Conservation (phyloP, 2,113 vertebrate species). For the Pseudorectes ferrugineus region DNA sequence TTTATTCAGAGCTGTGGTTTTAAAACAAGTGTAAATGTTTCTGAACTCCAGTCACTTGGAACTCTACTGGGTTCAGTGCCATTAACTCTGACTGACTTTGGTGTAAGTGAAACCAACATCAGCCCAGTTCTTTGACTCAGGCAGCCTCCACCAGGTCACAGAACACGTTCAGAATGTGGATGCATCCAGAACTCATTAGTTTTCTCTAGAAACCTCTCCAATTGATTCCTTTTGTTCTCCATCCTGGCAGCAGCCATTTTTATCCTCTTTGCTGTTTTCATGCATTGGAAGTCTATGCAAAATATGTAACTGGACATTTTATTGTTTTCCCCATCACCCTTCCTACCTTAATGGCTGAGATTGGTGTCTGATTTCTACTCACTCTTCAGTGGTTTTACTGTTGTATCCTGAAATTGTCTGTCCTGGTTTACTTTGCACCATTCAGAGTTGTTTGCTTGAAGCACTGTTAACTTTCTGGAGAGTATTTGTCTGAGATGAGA, state of each 20-base stretch:
- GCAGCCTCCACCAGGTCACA: neutral
- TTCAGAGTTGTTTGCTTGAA: slow-evolving; percentile 55
- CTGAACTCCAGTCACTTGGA: neutral
- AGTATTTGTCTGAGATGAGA: slow-evolving; percentile 59
- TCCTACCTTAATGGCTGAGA: neutral
- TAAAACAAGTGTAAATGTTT: neutral
- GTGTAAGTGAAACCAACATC: neutral
- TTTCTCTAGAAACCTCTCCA: neutral
- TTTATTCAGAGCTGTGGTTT: neutral
- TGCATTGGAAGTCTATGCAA: slow-evolving; percentile 15
- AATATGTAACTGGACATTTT: neutral
- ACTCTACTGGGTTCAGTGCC: neutral
- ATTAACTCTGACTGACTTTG: neutral
- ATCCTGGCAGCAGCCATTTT: neutral
- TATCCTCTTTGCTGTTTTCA: neutral
- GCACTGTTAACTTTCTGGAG: slow-evolving; percentile 57
- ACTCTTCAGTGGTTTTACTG: slow-evolving; percentile 4
- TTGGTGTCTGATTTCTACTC: neutral
- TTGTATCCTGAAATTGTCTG: slow-evolving; percentile 50
- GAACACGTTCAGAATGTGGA: neutral
- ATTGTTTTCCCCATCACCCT: neutral
- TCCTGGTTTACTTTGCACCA: slow-evolving; percentile 64
- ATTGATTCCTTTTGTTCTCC: slow-evolving; percentile 8
- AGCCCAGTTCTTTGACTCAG: neutral
- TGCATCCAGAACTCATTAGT: neutral